Evolutionary conservation across 2,797 vertebrate genomes (phyloP).

Genomic region (Falco berigora): DNA sequence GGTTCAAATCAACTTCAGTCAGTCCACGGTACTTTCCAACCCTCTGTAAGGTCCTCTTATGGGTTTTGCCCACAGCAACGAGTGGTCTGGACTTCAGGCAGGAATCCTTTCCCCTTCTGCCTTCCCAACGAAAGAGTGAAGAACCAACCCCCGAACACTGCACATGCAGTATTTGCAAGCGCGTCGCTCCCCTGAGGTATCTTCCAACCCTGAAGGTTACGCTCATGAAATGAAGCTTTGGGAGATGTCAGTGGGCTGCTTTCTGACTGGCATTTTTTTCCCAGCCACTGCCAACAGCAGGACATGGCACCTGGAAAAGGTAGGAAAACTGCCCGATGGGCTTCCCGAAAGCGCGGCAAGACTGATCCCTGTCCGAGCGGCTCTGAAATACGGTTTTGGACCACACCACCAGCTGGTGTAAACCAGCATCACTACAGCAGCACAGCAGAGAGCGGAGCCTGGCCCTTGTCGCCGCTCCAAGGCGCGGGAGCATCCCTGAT

Average conservation of each 20-base stretch:
- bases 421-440: neutral
- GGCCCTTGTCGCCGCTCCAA: neutral
- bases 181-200: neutral
- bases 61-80: neutral
- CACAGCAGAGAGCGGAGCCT: accelerated
- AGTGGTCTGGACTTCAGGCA: neutral
- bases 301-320: neutral
- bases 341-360: neutral
- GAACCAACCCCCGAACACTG: neutral
- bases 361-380: neutral
- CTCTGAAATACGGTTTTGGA: neutral
- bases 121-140: neutral
- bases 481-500: conserved; percentile 14
- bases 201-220: neutral
- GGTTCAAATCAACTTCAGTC: neutral
- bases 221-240: neutral
- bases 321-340: accelerated
- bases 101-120: neutral
- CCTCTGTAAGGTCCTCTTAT: neutral
- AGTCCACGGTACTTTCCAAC: accelerated
- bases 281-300: neutral
- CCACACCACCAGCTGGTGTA: neutral
- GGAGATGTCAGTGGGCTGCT: neutral
- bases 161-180: neutral
- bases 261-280: neutral